Conservation (phyloP, 2,797 vertebrate species). For the Apodemus agrarius region DNA sequence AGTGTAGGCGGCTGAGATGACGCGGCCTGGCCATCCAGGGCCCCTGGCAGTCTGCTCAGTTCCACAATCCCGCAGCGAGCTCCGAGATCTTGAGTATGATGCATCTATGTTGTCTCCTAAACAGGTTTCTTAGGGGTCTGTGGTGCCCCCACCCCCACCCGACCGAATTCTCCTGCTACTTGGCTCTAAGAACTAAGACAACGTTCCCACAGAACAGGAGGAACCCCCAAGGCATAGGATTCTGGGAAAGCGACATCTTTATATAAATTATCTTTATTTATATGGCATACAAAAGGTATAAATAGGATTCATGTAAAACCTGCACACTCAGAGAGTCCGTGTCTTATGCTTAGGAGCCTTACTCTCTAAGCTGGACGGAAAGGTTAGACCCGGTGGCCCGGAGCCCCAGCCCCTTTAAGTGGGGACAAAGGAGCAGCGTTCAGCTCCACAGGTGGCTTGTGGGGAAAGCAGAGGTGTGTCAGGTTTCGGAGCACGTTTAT, state of each 20-base stretch:
- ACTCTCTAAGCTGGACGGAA: background rate
- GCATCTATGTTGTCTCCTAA: too few relatives aligned
- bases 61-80: background rate
- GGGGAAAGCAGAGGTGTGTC: background rate
- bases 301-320: slow-evolving; percentile 82
- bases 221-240: background rate
- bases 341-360: background rate
- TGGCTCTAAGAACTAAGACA: background rate
- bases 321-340: background rate
- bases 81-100: rapidly evolving
- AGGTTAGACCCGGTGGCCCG: background rate
- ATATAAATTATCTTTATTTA: slow-evolving; percentile 87
- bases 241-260: slow-evolving; percentile 11
- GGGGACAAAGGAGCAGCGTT: background rate
- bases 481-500: slow-evolving; percentile 39
- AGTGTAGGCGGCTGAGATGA: background rate
- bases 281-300: slow-evolving; percentile 86
- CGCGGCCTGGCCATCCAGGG: too few relatives aligned
- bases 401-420: background rate
- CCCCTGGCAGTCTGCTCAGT: background rate
- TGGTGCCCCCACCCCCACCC: background rate
- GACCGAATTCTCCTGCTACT: background rate
- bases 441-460: background rate
- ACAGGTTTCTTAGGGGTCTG: background rate
- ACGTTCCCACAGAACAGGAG: background rate